Base-by-base conservation (phyloP, 2,113 vertebrate genomes). In the Tapirus terrestris region DNA sequence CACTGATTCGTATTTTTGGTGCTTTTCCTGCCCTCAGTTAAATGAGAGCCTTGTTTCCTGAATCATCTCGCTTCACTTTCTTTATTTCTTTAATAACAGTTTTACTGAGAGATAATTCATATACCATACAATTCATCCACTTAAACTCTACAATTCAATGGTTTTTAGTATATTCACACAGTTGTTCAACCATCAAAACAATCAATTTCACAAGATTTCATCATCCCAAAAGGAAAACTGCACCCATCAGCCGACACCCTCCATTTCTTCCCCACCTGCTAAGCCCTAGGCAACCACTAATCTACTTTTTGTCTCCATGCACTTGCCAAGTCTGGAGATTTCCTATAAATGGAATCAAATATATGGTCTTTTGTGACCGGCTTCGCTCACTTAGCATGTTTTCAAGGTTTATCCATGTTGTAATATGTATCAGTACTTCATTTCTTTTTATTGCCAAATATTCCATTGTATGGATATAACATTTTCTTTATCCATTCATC, bases 21-120 rank as follows among this genome's bases (percentile, higher is more conserved):
- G 45, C 31, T 25, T 63, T 56, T 72, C 45, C 67, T 81, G 45
- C 23, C 43, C 25, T 93, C 51, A 72, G 48, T 25, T 33, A 51
- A 79, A 17, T 60, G 48, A 96, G 29, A 95, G 39, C 10, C 72
- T 77, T 90, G 53, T 87, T 90, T 73, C 70, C 53, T 84, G 90
- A 79, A 96, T 27, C 56, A 53, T 87, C 17, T 6, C 18, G 31
- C 31, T 93, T 68, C 48, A 68, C 17, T 65, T 73, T 61, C 75
- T 56, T 94, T 68, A 4, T 58, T 82, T 82, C 18, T 72, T 53
- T 58, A 75, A 58, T 48, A 87, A 63, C 17, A 79, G 67, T 8
- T 86, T 39, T 43, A 67, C 2, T 70, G 53, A 76, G 18, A 58
- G 76, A 81, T 43, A 56, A 36, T 33, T 60, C 25, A 48, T 8